Conservation (phyloP, 2,797 vertebrate genomes). For the Tenualosa ilisha region DNA sequence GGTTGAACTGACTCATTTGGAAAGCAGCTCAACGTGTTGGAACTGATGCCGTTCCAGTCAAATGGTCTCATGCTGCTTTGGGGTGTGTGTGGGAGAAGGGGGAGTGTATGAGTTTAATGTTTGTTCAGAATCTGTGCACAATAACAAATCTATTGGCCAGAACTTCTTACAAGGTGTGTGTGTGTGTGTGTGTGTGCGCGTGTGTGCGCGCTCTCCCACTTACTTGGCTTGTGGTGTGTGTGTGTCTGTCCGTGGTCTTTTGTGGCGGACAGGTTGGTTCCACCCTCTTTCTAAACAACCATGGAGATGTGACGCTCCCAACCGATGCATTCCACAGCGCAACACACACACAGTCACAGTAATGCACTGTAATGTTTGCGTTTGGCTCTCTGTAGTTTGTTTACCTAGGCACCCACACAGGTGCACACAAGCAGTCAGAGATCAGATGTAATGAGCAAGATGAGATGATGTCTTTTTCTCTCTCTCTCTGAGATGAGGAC, state of each 20-base stretch:
- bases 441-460: neutral
- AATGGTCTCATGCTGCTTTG: neutral
- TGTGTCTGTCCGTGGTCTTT: conserved; percentile 23
- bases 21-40: conserved; percentile 13
- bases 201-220: neutral
- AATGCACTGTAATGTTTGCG: neutral
- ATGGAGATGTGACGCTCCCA: conserved; percentile 27
- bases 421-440: neutral
- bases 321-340: conserved; percentile 41
- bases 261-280: neutral
- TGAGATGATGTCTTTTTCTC: neutral
- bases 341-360: neutral
- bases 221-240: conserved; percentile 32
- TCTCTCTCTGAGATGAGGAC: neutral
- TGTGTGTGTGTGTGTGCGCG: neutral
- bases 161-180: neutral
- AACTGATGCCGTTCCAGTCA: neutral
- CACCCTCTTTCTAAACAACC: conserved; percentile 42
- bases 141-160: neutral
- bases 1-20: conserved; percentile 19
- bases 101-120: neutral
- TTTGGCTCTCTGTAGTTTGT: neutral
- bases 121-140: neutral
- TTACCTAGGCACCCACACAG: neutral
- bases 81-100: neutral